These are phyloP conservation scores for Cheilosia pagana DNA, from an alignment of 2,888 invertebrate species.

Conservation along the genomic window DNA sequence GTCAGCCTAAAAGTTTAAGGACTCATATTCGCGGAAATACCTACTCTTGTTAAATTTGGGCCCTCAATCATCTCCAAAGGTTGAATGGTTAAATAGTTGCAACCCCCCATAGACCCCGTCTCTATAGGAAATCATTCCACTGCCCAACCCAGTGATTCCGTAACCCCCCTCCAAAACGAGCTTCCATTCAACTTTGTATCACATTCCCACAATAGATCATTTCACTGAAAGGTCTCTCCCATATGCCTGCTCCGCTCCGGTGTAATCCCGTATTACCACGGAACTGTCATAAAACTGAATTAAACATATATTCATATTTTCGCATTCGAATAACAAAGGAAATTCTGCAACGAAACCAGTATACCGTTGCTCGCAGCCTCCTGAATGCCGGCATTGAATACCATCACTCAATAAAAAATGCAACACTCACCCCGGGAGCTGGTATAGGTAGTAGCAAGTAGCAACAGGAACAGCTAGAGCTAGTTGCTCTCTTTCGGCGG, in stretches of 20 bases:
- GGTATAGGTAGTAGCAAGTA: constrained; percentile 16
- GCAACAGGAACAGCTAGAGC: background rate
- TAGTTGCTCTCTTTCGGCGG: constrained; percentile 56
- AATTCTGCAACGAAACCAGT: constrained; percentile 60
- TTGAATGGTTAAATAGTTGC: no score
- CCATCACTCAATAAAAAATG: constrained; percentile 56
- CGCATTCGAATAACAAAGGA: constrained; percentile 58
- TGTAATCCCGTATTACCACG: constrained; percentile 44
- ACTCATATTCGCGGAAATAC: no score
- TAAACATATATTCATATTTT: constrained; percentile 74
- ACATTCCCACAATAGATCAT: constrained; percentile 66
- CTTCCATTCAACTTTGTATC: constrained; percentile 34
- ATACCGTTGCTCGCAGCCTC: constrained; percentile 57
- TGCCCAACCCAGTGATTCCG: background rate
- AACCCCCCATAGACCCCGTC: no score
- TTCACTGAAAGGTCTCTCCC: constrained; percentile 29
- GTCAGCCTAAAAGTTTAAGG: no score
- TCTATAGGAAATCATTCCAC: background rate
- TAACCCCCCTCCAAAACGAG: background rate
- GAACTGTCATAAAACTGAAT: constrained; percentile 67
- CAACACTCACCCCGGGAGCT: constrained; percentile 44
- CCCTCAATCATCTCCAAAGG: background rate
- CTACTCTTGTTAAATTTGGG: background rate
- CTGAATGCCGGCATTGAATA: constrained; percentile 53
- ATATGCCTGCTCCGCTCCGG: constrained; percentile 26